These are phyloP conservation scores for Trochalopteron elliotii DNA, from an alignment of 2,113 vertebrate species.

Conservation along the genomic window DNA sequence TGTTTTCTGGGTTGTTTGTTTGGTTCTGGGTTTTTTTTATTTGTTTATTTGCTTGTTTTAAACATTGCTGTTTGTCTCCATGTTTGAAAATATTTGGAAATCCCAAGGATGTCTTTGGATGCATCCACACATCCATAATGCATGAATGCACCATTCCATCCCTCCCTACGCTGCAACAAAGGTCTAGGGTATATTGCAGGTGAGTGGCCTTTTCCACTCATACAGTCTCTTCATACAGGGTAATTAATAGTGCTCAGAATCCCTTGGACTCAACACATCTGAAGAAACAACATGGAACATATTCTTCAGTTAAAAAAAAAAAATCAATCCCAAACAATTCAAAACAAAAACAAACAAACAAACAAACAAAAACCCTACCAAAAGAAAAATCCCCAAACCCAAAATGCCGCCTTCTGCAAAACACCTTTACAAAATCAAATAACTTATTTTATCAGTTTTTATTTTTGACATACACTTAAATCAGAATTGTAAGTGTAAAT, in stretches of 20 bases:
- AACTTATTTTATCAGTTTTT: not conserved
- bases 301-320: not conserved
- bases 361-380: accelerated
- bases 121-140: not conserved
- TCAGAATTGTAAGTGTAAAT: not conserved
- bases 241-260: not conserved
- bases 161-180: not conserved
- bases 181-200: not conserved
- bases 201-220: not conserved
- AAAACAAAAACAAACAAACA: not conserved
- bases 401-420: accelerated
- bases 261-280: not conserved
- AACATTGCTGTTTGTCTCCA: not conserved
- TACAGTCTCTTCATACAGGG: not conserved
- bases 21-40: not conserved
- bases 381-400: not conserved
- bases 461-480: not conserved
- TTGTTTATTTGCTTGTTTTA: not conserved
- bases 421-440: not conserved
- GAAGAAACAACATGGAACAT: not conserved
- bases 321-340: not conserved
- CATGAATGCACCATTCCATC: not conserved
- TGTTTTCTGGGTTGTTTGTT: not conserved
- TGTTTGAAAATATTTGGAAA: not conserved
- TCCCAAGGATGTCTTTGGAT: not conserved